Base-by-base conservation (phyloP, 2,797 vertebrate species). In the Parotocinclus haroldoi region DNA sequence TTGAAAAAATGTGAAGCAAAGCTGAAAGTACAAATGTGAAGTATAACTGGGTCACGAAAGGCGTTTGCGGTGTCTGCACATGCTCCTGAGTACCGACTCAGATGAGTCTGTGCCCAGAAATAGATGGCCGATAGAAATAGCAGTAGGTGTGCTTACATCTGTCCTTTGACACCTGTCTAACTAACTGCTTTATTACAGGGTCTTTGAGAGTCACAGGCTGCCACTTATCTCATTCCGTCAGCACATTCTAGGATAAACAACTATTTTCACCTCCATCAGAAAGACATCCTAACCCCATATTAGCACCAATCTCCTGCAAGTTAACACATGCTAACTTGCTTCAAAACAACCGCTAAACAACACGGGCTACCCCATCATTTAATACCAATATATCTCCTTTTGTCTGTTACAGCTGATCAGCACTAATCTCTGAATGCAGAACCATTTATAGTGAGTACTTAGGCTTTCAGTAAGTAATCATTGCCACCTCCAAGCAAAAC, bases 101-200 rank as follows among this genome's bases (percentile, higher is more conserved):
- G 54, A 49, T 55, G 16, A 42, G 18, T 69, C 67, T 53, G 40
- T 36, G 56, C 54, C 62, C 52, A 55, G 52, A 72, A 79, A 74
- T 72, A 70, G 69, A 76, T 5, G 13, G 27, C 36, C 36, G 52
- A 63, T 37, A 55, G 38, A 56, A 66, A 61, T 66, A 72, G 58
- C 16, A 51, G n/a, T 58, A 73, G 67, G 72, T 66, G 75, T 75
- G 75, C 70, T 58, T 45, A 58, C 67, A 75, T 71, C 63, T 72
- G 66, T 74, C 69, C 63, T 69, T 71, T 75, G 38, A 75, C 69
- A 79, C 75, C 63, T 75, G 75, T 79, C 44, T 59, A 68, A 60
- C 67, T 77, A 59, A 71, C 40, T 27, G 37, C 50, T 76, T 72
- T 55, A 73, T 73, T 67, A 59, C 72, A 71, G 50, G 60, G 51